These are phyloP conservation scores for Benthosema pterotum DNA, from an alignment of 2,797 vertebrate genomes.

Conservation along the genomic window DNA sequence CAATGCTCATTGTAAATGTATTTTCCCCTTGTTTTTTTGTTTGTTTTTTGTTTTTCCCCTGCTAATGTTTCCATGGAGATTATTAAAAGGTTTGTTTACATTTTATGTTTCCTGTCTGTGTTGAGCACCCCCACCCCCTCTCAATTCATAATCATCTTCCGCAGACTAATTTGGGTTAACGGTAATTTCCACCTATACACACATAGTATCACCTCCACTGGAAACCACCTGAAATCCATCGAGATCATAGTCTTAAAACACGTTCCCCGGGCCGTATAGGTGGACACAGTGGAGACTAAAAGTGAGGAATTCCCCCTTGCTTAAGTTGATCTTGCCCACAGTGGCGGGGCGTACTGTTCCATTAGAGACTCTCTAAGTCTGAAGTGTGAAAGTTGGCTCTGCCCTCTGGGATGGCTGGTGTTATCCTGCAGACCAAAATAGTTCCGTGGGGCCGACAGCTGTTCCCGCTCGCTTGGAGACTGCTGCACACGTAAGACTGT, in stretches of 20 bases:
- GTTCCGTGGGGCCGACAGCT: constrained; percentile 64
- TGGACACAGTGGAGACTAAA: not conserved
- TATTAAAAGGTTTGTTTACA: constrained; percentile 58
- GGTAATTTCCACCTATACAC: not conserved
- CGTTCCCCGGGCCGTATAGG: not conserved
- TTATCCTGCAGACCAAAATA: constrained; percentile 70
- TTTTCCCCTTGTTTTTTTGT: no score
- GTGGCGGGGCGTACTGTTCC: constrained; percentile 32
- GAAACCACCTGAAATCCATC: not conserved
- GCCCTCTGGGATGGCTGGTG: constrained; percentile 44
- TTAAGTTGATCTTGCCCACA: constrained; percentile 13
- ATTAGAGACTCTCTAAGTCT: constrained; percentile 41
- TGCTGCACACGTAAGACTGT: constrained; percentile 11
- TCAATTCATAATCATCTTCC: not conserved
- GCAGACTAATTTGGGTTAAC: not conserved
- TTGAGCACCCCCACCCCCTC: not conserved
- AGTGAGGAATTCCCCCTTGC: constrained; percentile 29
- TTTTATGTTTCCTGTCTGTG: constrained; percentile 23
- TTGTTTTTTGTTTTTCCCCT: not conserved
- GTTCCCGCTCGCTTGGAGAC: constrained; percentile 50
- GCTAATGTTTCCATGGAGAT: constrained; percentile 50
- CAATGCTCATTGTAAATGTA: constrained; percentile 6
- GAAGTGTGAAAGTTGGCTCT: constrained; percentile 65
- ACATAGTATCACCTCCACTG: not conserved
- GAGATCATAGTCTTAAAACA: constrained; percentile 8